Base-by-base conservation (phyloP, 1,140 invertebrate genomes). In the Brachionus plicatilis region DNA sequence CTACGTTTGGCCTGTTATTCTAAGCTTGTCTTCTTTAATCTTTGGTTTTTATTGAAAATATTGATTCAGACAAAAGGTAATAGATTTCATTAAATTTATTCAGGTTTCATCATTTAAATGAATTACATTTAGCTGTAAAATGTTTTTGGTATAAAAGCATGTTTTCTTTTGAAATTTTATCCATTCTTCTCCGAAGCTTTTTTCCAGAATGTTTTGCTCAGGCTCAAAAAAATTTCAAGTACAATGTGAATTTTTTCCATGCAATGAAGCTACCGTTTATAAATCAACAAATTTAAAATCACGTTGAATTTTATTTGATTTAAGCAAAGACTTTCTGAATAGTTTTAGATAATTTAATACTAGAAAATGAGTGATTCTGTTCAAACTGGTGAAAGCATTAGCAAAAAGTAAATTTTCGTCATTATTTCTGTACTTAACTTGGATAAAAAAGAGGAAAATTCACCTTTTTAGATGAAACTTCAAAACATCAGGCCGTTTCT, bases 141-240 rank as follows among this genome's bases (percentile, higher is more conserved):
- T 60, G 5, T 20, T 24, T 20, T 56, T 56, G 12, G 53, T 60
- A 20, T 20, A 60, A 60, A 60, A 17, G 53, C 47, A 14, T 53
- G 47, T 17, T 60, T 60, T 60, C 17, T 60, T 60, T 60, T 20
- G 53, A 60, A 60, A 60, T 60, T 60, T 24, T 27, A 1, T 60
- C 20, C 53, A 60, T 24, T 24, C 8, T 9, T 8, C 27, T 60
- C 9, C 9, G 20, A 60, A 20, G 9, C 33, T 68, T 37, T 14
- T 33, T 68, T 68, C 66, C 66, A 68, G 3, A 68, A 68, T 68
- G 66, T 68, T 68, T 68, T 68, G 66, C 66, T 68, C 29, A 41
- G 41, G 5, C 33, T 37, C 33, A 41, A 7, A 20, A 68, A 68
- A 14, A 29, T 68, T 41, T 68, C 27, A 68, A 33, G 29, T n/a